Evolutionary conservation across 2,888 invertebrate species (phyloP).

Genomic region (Melinopterus prodromus): DNA sequence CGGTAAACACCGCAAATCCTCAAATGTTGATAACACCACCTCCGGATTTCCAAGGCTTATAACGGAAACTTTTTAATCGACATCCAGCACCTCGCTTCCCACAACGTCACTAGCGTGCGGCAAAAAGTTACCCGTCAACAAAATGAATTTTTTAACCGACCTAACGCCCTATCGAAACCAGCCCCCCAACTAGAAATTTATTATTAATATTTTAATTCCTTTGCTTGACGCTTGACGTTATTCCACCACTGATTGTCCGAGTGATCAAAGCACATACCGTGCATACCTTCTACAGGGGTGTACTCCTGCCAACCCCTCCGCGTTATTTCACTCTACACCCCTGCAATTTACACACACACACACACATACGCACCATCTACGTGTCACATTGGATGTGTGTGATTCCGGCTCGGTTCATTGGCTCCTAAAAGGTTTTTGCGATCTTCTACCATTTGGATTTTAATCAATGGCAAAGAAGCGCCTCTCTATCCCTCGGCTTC

Average conservation of each 20-base stretch:
- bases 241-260: not conserved
- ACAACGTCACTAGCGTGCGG: not conserved
- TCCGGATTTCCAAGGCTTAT: not conserved
- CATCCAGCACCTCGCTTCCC: not conserved
- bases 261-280: not conserved
- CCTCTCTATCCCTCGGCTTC: not conserved
- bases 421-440: slow-evolving; percentile 4
- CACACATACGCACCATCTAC: not conserved
- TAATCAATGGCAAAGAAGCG: not conserved
- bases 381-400: slow-evolving; percentile 4
- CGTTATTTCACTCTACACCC: not conserved
- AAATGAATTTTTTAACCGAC: not conserved
- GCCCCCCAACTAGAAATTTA: not conserved
- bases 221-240: not conserved
- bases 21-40: not conserved
- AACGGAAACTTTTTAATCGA: not conserved
- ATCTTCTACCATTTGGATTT: not conserved
- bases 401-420: not conserved
- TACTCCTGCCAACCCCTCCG: not conserved
- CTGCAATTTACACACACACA: not conserved
- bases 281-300: not conserved
- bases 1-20: not conserved
- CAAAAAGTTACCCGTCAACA: not conserved
- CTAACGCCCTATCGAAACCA: not conserved
- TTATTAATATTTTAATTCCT: not conserved